phyloP scores from a whole-genome alignment of 2,113 vertebrate species.

The Cinclus cinclus region DNA sequence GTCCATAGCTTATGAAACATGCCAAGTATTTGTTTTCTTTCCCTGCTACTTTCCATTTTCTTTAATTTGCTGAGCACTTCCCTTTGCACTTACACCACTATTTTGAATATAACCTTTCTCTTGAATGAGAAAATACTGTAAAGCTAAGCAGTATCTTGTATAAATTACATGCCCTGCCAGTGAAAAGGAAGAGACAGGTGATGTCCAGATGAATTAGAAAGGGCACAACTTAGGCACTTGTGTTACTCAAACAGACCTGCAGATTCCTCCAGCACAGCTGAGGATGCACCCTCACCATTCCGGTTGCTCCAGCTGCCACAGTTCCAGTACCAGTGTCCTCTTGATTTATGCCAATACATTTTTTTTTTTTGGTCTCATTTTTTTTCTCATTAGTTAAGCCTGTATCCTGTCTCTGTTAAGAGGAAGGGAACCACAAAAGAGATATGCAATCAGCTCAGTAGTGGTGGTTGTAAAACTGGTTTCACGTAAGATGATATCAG shows the following conservation, averaged over 20 bases:
- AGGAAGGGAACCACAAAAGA: not conserved
- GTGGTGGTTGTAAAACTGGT: constrained; percentile 35
- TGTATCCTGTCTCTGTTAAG: not conserved
- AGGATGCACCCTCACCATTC: not conserved
- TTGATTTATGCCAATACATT: not conserved
- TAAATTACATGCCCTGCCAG: constrained; percentile 27
- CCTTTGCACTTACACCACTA: not conserved
- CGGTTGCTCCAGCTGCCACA: not conserved
- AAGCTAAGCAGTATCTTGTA: constrained; percentile 58
- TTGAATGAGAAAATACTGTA: constrained; percentile 52
- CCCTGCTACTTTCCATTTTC: not conserved
- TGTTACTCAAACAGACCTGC: not conserved
- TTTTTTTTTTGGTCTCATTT: too few species aligned
- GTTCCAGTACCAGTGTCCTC: not conserved
- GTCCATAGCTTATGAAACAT: not conserved
- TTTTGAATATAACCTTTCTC: constrained; percentile 56
- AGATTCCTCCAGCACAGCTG: not conserved
- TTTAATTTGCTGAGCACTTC: constrained; percentile 4
- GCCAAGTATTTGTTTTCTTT: constrained; percentile 15
- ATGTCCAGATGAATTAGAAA: not conserved
- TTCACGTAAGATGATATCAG: constrained; percentile 41
- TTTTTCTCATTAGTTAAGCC: not conserved
- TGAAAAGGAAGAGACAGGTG: constrained; percentile 25
- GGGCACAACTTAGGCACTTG: not conserved
- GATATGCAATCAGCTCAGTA: not conserved